These are phyloP conservation scores for Prietella phreatophila DNA, from an alignment of 2,113 vertebrate genomes.

Conservation along the genomic window DNA sequence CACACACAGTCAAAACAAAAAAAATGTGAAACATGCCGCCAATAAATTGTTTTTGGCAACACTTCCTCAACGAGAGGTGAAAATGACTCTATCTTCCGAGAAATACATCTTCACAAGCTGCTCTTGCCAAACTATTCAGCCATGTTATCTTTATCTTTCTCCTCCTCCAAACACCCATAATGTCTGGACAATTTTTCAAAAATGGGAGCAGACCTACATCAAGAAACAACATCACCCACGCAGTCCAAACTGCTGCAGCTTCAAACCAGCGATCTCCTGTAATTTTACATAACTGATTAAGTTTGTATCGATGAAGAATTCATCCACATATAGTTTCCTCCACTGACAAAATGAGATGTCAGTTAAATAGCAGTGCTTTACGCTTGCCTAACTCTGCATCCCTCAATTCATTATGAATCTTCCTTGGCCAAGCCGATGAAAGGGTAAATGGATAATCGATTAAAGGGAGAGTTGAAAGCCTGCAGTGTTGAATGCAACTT, in stretches of 20 bases:
- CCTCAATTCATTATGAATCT: constrained; percentile 8
- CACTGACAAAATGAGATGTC: constrained; percentile 4
- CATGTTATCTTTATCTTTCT: constrained; percentile 56
- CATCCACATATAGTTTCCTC: neutral
- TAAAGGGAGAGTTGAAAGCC: constrained; percentile 38
- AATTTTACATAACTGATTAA: constrained; percentile 17
- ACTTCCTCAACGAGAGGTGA: constrained; percentile 62
- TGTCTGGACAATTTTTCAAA: constrained; percentile 41
- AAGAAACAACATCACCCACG: constrained; percentile 31
- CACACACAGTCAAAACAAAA: constrained; percentile 19
- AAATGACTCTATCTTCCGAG: constrained; percentile 70
- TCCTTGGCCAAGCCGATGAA: constrained; percentile 27
- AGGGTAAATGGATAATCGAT: constrained; percentile 46
- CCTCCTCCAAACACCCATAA: constrained; percentile 20
- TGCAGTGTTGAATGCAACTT: constrained; percentile 28
- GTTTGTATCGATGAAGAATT: neutral
- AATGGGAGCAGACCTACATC: constrained; percentile 45
- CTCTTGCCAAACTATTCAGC: constrained; percentile 50
- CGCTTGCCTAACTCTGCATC: constrained; percentile 10
- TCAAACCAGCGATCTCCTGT: neutral
- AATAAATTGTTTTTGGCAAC: constrained; percentile 58
- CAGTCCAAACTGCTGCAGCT: constrained; percentile 3
- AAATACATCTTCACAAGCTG: constrained; percentile 47
- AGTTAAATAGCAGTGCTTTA: neutral
- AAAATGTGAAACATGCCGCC: constrained; percentile 42